Conservation (phyloP, 2,797 vertebrate genomes). For the Tapera naevia region DNA sequence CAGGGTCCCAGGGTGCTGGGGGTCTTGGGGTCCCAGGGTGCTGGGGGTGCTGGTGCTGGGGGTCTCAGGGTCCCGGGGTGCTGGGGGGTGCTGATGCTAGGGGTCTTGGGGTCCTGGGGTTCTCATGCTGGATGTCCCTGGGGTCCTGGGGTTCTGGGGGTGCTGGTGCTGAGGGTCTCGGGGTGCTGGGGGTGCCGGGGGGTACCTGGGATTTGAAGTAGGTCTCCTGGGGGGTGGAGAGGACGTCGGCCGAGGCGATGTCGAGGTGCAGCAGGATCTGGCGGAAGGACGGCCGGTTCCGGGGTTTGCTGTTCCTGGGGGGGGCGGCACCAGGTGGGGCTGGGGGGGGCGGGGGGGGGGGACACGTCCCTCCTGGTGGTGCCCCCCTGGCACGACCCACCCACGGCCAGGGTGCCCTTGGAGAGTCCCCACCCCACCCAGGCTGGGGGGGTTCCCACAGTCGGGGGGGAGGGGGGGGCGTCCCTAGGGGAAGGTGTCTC, state of each 20-base stretch:
- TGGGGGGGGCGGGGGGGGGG: no score
- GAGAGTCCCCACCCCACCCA: no score
- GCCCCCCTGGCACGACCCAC: not conserved
- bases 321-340: no score
- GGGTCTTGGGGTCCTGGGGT: not conserved
- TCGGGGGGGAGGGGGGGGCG: no score
- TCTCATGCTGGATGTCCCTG: no score
- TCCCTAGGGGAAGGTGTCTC: no score
- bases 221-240: slow-evolving; percentile 94
- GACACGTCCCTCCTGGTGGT: no score
- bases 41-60: not conserved
- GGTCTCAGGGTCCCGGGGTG: not conserved
- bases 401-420: no score
- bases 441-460: no score
- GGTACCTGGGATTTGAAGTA: slow-evolving; percentile 95
- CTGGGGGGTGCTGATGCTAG: no score
- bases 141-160: not conserved
- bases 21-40: no score
- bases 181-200: not conserved
- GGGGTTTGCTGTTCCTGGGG: slow-evolving; percentile 92
- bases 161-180: not conserved
- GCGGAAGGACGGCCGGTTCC: slow-evolving; percentile 93
- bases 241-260: slow-evolving; percentile 93
- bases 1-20: no score
- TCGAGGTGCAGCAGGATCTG: slow-evolving; percentile 95